Percentiles rank a stretch among this genome's conserved stretches.
phyloP scores from a whole-genome alignment of 2,113 vertebrate genomes.

The Macaca mulatta region DNA sequence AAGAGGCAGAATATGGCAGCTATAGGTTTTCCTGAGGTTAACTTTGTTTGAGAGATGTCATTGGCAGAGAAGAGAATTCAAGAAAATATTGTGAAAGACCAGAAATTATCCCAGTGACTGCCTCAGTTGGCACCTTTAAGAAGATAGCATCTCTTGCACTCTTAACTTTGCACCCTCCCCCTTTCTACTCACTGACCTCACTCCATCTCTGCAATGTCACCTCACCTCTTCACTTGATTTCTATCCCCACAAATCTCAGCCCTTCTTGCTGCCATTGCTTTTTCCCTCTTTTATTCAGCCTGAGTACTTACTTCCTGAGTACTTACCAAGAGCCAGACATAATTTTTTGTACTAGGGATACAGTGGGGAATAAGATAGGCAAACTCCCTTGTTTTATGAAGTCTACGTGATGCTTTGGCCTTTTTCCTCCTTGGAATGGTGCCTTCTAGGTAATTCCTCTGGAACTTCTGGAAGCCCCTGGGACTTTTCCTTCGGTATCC shows the following conservation, averaged over 20 bases:
- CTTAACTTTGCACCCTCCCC: neutral
- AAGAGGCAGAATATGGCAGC: neutral
- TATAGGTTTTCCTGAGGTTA: neutral
- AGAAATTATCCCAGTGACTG: neutral
- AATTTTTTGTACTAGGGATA: neutral
- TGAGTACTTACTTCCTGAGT: neutral
- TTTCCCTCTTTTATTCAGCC: neutral
- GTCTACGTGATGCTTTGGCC: neutral
- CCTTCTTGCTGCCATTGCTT: neutral
- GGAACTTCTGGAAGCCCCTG: neutral
- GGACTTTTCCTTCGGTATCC: neutral
- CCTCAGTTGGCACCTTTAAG: neutral
- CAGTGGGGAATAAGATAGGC: neutral
- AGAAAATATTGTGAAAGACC: neutral
- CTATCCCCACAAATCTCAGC: neutral
- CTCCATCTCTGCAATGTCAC: neutral
- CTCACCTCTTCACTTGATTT: neutral
- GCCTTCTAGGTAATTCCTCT: neutral
- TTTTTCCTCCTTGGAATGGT: neutral
- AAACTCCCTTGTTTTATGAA: neutral
- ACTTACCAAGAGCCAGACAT: neutral
- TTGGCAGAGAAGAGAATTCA: neutral
- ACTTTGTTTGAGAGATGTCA: neutral
- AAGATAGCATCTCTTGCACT: neutral
- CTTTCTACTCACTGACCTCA: neutral